phyloP scores from a whole-genome alignment of 92 coral and sea anemone species.

The Palythoa caribaeorum region DNA sequence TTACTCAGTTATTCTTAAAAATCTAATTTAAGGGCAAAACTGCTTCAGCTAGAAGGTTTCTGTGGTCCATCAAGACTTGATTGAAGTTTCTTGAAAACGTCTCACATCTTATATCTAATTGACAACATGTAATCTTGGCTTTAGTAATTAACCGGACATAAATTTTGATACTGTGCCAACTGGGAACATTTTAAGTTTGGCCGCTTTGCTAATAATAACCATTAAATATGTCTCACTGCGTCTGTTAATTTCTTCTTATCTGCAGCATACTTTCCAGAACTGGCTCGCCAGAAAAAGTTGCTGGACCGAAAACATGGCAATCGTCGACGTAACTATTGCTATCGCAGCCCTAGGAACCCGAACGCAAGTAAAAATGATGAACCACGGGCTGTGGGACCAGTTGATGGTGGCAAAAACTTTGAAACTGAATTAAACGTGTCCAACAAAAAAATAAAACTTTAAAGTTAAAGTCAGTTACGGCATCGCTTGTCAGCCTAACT shows the following conservation, averaged over 20 bases:
- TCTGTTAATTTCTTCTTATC: background rate
- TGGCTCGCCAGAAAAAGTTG: slow-evolving; percentile 91
- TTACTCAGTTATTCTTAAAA: too few relatives aligned
- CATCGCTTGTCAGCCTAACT: background rate
- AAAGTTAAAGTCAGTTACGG: background rate
- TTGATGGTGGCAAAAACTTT: background rate
- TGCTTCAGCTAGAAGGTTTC: too few relatives aligned
- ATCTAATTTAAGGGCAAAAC: too few relatives aligned
- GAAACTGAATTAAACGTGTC: background rate
- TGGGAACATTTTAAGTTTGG: too few relatives aligned
- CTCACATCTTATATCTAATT: too few relatives aligned
- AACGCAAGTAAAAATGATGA: background rate
- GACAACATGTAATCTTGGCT: too few relatives aligned
- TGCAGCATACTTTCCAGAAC: slow-evolving; percentile 92
- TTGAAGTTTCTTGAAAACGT: too few relatives aligned
- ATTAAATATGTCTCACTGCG: background rate
- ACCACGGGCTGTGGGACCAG: slow-evolving; percentile 6
- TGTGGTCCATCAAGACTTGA: too few relatives aligned
- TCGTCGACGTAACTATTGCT: slow-evolving; percentile 69
- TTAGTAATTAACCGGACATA: background rate
- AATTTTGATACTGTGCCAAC: too few relatives aligned
- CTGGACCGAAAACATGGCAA: slow-evolving; percentile 83
- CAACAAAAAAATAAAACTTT: slow-evolving; percentile 2
- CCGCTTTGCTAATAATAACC: background rate
- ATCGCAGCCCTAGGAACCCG: slow-evolving; percentile 61